phyloP scores from a whole-genome alignment of 2,797 vertebrate genomes.

The Bradypus variegatus region DNA sequence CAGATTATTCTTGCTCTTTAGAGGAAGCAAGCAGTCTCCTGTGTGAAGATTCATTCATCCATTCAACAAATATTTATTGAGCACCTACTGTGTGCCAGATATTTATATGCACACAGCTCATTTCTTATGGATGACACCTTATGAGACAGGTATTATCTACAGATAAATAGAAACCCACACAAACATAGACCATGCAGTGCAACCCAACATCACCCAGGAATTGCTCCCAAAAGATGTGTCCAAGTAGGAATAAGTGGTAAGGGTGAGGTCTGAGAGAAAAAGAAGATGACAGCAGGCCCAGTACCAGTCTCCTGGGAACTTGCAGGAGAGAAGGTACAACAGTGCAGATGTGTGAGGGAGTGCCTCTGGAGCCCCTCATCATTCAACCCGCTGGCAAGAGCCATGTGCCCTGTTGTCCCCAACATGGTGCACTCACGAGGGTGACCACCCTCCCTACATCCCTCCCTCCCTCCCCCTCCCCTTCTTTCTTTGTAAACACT shows the following conservation, averaged over 20 bases:
- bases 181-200: background rate
- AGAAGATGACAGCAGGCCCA: background rate
- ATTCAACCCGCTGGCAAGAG: background rate
- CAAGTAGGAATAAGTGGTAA: background rate
- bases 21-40: background rate
- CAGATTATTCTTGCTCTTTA: background rate
- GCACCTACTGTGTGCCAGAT: background rate
- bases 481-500: background rate
- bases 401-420: background rate
- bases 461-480: background rate
- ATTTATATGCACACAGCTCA: background rate
- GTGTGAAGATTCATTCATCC: background rate
- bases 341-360: background rate
- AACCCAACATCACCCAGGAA: background rate
- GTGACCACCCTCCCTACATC: background rate
- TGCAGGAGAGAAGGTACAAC: background rate
- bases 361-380: background rate
- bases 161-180: background rate
- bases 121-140: background rate
- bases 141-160: background rate
- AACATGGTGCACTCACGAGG: background rate
- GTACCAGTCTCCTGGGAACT: background rate
- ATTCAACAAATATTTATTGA: background rate
- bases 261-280: background rate
- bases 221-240: background rate